Evolutionary conservation across 2,113 vertebrate genomes (phyloP).

Genomic region (Tricholaema leucomelas): DNA sequence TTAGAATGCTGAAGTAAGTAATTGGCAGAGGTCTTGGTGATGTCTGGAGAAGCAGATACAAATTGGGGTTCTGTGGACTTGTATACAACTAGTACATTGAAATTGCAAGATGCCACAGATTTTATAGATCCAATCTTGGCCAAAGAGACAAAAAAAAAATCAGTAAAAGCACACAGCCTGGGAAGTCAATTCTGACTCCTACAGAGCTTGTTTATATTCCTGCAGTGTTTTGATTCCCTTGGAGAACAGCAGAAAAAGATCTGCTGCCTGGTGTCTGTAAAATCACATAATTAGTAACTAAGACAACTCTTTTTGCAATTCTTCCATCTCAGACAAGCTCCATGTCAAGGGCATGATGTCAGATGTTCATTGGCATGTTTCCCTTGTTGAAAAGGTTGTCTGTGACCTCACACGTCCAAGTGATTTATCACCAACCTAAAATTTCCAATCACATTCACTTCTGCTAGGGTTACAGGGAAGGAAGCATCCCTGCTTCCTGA

Average conservation of each 20-base stretch:
- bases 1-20: background rate
- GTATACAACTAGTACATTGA: background rate
- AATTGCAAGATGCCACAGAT: background rate
- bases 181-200: background rate
- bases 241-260: background rate
- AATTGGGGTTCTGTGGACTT: background rate
- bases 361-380: background rate
- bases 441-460: background rate
- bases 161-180: background rate
- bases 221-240: background rate
- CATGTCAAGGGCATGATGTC: background rate
- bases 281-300: background rate
- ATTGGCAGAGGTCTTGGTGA: background rate
- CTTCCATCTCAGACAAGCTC: background rate
- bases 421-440: background rate
- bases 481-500: background rate
- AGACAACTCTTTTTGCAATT: background rate
- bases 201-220: background rate
- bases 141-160: background rate
- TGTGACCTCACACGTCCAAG: background rate
- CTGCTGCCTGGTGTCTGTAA: background rate
- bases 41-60: background rate
- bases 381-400: background rate
- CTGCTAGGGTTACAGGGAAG: background rate
- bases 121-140: background rate